A percentile compares a stretch with the other conserved stretches of the same genome.
Conservation (phyloP, 1,140 invertebrate genomes). For the Orius laevigatus region DNA sequence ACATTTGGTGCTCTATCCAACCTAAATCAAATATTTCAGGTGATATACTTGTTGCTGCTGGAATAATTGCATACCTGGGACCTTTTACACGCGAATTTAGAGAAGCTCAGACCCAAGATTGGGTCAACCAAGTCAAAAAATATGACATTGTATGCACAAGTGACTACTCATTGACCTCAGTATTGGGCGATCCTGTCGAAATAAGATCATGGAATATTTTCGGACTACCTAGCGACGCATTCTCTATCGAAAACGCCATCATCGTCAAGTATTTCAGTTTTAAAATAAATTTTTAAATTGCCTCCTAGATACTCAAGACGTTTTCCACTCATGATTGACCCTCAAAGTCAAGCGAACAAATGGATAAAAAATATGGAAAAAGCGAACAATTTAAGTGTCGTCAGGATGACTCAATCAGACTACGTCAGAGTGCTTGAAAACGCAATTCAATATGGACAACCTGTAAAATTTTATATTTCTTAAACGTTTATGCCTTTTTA, state of each 20-base stretch:
- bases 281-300: slow-evolving; percentile 10
- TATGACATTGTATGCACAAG: slow-evolving; percentile 56
- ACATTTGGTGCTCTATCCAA: slow-evolving; percentile 8
- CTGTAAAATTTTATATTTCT: too few species aligned
- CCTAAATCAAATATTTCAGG: slow-evolving; percentile 30
- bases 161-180: slow-evolving; percentile 54
- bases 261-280: slow-evolving; percentile 50
- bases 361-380: slow-evolving; percentile 93
- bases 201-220: slow-evolving; percentile 83
- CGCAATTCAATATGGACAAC: slow-evolving; percentile 82
- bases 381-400: slow-evolving; percentile 63
- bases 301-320: slow-evolving; percentile 52
- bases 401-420: slow-evolving; percentile 64
- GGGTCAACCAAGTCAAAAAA: slow-evolving; percentile 47
- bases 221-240: slow-evolving; percentile 72
- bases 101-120: slow-evolving; percentile 47
- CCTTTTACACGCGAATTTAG: slow-evolving; percentile 72
- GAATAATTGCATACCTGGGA: slow-evolving; percentile 78
- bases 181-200: slow-evolving; percentile 71
- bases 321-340: slow-evolving; percentile 89
- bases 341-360: slow-evolving; percentile 84
- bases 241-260: slow-evolving; percentile 84
- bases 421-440: slow-evolving; percentile 78
- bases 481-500: background rate
- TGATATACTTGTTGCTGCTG: slow-evolving; percentile 73